These are phyloP conservation scores for Eupithecia subumbrata DNA, from an alignment of 2,888 invertebrate species.

Conservation along the genomic window DNA sequence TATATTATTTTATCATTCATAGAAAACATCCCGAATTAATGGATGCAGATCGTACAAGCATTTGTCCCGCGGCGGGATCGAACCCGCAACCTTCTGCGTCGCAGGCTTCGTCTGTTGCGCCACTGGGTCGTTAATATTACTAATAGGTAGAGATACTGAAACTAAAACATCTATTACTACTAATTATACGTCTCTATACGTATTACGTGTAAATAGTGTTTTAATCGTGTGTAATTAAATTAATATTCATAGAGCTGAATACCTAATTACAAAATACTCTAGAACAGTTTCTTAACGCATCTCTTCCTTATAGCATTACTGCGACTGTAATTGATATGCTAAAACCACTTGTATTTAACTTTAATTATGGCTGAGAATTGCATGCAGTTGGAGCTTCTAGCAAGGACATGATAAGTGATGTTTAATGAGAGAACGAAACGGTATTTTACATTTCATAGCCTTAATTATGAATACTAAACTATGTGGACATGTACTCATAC, in stretches of 20 bases:
- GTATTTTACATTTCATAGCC: slow-evolving; percentile 4
- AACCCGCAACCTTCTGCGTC: too few species aligned
- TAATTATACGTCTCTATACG: neutral
- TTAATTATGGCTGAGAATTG: neutral
- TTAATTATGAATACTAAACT: neutral
- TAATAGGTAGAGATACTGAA: too few species aligned
- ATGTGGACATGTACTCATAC: neutral
- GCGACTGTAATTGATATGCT: slow-evolving; percentile 11
- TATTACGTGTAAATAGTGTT: neutral
- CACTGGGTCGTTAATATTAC: too few species aligned
- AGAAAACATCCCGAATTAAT: neutral
- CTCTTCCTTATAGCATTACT: slow-evolving; percentile 63
- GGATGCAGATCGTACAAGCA: neutral
- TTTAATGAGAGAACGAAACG: slow-evolving; percentile 5
- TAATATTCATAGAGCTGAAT: slow-evolving; percentile 7
- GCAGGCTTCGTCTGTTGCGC: too few species aligned
- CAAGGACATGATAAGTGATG: slow-evolving; percentile 3
- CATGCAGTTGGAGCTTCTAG: neutral
- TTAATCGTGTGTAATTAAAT: slow-evolving; percentile 9
- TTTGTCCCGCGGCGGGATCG: too few species aligned
- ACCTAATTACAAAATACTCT: slow-evolving; percentile 15
- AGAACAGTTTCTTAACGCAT: slow-evolving; percentile 60
- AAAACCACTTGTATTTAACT: neutral
- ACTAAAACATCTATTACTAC: neutral
- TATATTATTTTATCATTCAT: too few species aligned